Evolutionary conservation across 2,888 invertebrate species (phyloP), one percentile per base, ranked within the genome.

Genomic region (Caenorhabditis plicata): DNA sequence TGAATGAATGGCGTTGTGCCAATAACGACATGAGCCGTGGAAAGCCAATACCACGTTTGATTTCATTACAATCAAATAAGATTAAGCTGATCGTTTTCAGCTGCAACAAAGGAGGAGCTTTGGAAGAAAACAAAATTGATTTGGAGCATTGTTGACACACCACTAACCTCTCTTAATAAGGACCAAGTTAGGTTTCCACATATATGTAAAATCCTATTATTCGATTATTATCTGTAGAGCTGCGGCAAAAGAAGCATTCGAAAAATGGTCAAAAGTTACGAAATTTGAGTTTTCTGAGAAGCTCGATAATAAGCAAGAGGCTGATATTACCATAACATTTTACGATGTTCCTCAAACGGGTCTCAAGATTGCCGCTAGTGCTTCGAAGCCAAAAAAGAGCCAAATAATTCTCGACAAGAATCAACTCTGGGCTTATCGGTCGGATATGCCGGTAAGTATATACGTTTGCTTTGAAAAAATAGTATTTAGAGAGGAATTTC

Each of bases 281-380:
- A 58, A 54, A 8, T 50, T 68, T 45, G 52, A 53, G 9, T 68
- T 68, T 20, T 43, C 48, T 22, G 58, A 68, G 43, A 40, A 8
- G 19, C 45, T 31, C 13, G 46, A 48, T 11, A 50, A 42, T 13
- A 33, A 38, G 19, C 36, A n/a, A n/a, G n/a, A 38, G 11, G 62
- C 73, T 3, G 72, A 76, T 43, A 68, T 76, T 26, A 62, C 68
- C 2, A 57, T 74, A 8, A 46, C 50, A 8, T 76, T 76, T 52
- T 50, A 61, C 19, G 64, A 68, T 29, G 61, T 55, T n/a, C 61
- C 64, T 27, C 55, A 68, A 31, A 58, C 53, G 25, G 50, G 50
- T 39, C 40, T 62, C 40, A 68, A 48, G 47, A 61, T 61, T 7
- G 50, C 51, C 22, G 61, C 42, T 4, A 31, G 27, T 9, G 49